phyloP scores from a whole-genome alignment of 2,113 vertebrate genomes.

The Gobio gobio region DNA sequence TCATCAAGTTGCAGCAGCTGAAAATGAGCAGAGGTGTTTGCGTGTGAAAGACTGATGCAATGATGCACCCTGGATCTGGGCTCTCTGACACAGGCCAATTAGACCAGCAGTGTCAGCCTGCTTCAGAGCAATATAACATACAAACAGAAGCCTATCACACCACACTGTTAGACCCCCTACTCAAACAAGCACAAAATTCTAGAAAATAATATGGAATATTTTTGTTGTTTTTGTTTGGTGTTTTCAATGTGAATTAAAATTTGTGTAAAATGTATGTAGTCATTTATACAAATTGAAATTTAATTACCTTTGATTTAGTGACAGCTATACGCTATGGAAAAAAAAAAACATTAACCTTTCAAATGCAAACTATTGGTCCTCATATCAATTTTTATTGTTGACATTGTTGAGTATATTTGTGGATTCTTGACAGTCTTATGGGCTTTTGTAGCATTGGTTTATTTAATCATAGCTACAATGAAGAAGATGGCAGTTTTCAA shows the following conservation, averaged over 20 bases:
- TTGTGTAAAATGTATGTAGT: not conserved
- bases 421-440: slow-evolving; percentile 31
- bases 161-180: slow-evolving; percentile 71
- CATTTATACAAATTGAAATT: not conserved
- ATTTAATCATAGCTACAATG: slow-evolving; percentile 62
- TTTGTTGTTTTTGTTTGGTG: not conserved
- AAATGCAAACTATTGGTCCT: not conserved
- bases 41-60: slow-evolving; percentile 48
- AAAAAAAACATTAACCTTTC: not conserved
- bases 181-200: slow-evolving; percentile 63
- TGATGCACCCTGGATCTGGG: slow-evolving; percentile 50
- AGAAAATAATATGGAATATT: slow-evolving; percentile 7
- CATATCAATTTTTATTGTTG: not conserved
- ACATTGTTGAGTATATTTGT: not conserved
- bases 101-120: slow-evolving; percentile 72
- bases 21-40: slow-evolving; percentile 2
- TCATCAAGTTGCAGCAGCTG: slow-evolving; percentile 21
- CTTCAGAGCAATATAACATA: slow-evolving; percentile 68
- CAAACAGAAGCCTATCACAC: slow-evolving; percentile 71
- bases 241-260: not conserved
- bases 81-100: slow-evolving; percentile 69
- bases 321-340: not conserved
- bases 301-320: not conserved
- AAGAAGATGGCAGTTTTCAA: slow-evolving; percentile 63
- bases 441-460: slow-evolving; percentile 45